phyloP scores from a whole-genome alignment of 2,797 vertebrate genomes.

The Anguilla pacifica region DNA sequence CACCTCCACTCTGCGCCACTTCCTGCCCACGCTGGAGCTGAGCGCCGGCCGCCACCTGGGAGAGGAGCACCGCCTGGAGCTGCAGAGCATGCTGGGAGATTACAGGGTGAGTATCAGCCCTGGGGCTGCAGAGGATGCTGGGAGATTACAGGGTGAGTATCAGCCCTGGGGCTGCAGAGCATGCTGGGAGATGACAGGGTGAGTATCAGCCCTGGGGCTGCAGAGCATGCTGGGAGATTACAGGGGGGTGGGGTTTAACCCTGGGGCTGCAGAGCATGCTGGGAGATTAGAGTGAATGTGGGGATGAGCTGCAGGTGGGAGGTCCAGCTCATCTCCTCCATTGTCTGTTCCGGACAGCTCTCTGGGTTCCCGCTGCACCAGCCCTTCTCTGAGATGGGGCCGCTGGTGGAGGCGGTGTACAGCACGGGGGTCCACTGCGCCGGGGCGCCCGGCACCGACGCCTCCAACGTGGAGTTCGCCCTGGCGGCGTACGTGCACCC shows the following conservation, averaged over 20 bases:
- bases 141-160: not conserved
- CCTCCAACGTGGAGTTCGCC: slow-evolving; percentile 87
- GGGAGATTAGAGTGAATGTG: too few species aligned
- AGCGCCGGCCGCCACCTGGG: slow-evolving; percentile 78
- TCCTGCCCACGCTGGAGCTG: slow-evolving; percentile 86
- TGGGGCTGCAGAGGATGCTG: not conserved
- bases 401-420: slow-evolving; percentile 87
- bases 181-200: slow-evolving; percentile 4
- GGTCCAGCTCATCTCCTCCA: not conserved
- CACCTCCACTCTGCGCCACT: slow-evolving; percentile 83
- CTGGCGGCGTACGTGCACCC: slow-evolving; percentile 91
- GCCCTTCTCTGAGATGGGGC: slow-evolving; percentile 86
- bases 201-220: not conserved
- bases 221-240: not conserved
- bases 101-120: slow-evolving; percentile 76
- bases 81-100: slow-evolving; percentile 89
- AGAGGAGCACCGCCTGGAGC: slow-evolving; percentile 84
- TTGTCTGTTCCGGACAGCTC: slow-evolving; percentile 71
- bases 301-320: too few species aligned
- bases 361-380: slow-evolving; percentile 93
- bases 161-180: not conserved
- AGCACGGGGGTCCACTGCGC: slow-evolving; percentile 91
- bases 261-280: too few species aligned
- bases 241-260: too few species aligned
- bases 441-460: slow-evolving; percentile 54